Conservation (phyloP, 2,797 vertebrate genomes). For the Acanthopagrus latus region DNA sequence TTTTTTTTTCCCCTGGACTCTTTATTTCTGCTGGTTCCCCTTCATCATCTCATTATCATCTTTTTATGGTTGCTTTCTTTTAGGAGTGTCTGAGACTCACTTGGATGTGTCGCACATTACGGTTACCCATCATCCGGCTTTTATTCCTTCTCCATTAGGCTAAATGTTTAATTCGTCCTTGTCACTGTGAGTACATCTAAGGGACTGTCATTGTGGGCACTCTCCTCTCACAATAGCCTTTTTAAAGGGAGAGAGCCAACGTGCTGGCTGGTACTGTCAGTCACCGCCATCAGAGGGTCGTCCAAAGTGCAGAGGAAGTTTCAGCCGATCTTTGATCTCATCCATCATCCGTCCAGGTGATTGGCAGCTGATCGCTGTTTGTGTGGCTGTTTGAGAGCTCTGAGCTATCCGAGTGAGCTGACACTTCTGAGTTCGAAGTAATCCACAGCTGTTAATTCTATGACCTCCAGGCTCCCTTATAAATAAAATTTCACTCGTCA, state of each 20-base stretch:
- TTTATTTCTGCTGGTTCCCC: slow-evolving; percentile 29
- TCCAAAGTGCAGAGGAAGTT: slow-evolving; percentile 11
- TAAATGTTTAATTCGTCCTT: slow-evolving; percentile 79
- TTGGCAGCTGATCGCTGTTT: not conserved
- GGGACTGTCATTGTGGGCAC: slow-evolving; percentile 53
- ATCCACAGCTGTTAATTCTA: no score
- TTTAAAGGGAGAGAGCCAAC: slow-evolving; percentile 34
- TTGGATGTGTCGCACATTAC: slow-evolving; percentile 54
- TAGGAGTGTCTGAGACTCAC: slow-evolving; percentile 28
- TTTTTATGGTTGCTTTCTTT: slow-evolving; percentile 57
- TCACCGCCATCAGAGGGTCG: slow-evolving; percentile 28
- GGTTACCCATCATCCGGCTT: slow-evolving; percentile 44
- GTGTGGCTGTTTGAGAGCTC: not conserved
- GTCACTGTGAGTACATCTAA: slow-evolving; percentile 61
- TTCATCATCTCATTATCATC: slow-evolving; percentile 52
- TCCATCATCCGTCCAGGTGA: slow-evolving; percentile 7
- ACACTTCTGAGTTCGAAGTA: no score
- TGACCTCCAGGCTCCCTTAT: not conserved
- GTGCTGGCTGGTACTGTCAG: slow-evolving; percentile 26
- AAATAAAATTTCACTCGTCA: not conserved
- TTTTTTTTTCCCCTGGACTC: not conserved
- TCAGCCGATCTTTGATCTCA: slow-evolving; percentile 6
- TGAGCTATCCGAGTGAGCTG: not conserved
- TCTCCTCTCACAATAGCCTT: slow-evolving; percentile 29
- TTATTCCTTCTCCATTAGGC: slow-evolving; percentile 75